Evolutionary conservation across 2,797 vertebrate genomes (phyloP), one percentile per base, ranked within the genome.

Genomic region (Rallus crepitans): DNA sequence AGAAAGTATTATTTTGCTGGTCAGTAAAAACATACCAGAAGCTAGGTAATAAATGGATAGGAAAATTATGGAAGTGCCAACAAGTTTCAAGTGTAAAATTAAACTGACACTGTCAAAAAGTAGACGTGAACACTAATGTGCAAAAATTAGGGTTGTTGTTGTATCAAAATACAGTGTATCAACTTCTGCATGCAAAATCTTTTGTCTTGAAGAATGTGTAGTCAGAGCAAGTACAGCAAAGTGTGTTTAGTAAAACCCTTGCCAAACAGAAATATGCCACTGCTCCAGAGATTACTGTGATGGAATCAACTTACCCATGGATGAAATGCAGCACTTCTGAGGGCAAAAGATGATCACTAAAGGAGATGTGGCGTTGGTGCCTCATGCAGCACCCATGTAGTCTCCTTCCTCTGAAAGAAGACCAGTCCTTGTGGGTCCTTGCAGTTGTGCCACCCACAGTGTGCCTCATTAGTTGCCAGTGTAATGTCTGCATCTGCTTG

Each of bases 31-130:
- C 4, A 8, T 14, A 59, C 18, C 15, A 24, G 18, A 81, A 91
- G 35, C 6, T 11, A 53, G 2, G 0, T 75, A 42, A 71, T n/a
- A 52, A 83, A 56, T 0, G 4, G 63, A 59, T 6, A 55, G 7
- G 6, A 73, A 48, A 80, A 52, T 42, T 48, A 68, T 7, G 33
- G 14, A 60, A 48, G 9, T 83, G 15, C 14, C 39, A 77, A 19
- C 9, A 92, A 57, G 3, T 20, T 81, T 82, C 21, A 63, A 52
- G n/a, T 16, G 15, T 50, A 66, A 40, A 76, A 78, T 70, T 48
- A 80, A 80, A 82, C 11, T 24, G 35, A 76, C 15, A 9, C 16
- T 47, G 18, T 59, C 17, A 70, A 82, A 84, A 91, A 28, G 8
- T 23, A 73, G 55, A 24, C 4, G 3, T 12, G 12, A 56, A 47